Conservation (phyloP, 2,797 vertebrate genomes). For the Sylvilagus floridanus region DNA sequence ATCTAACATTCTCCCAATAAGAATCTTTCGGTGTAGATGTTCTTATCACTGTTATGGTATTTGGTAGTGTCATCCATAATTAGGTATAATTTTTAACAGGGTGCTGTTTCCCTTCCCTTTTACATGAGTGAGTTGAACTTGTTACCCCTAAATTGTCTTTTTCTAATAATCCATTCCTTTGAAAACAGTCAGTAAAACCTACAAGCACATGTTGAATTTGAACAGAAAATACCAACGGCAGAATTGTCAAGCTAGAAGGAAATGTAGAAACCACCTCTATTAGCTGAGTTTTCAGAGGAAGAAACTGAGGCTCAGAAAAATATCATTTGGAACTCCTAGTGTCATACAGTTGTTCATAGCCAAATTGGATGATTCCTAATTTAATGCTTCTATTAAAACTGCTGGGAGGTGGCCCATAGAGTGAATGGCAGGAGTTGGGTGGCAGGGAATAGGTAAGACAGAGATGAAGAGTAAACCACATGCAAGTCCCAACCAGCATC, state of each 20-base stretch:
- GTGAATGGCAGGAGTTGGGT: background rate
- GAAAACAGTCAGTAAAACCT: constrained; percentile 26
- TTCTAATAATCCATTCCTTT: constrained; percentile 36
- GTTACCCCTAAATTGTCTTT: constrained; percentile 13
- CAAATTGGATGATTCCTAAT: background rate
- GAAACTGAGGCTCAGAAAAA: constrained; percentile 44
- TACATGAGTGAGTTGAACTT: background rate
- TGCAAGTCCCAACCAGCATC: background rate
- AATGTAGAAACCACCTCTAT: background rate
- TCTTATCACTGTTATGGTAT: background rate
- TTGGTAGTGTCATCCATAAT: background rate
- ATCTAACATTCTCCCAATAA: constrained; percentile 15
- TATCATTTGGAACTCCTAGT: background rate
- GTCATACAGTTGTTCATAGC: background rate
- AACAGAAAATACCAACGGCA: constrained; percentile 24
- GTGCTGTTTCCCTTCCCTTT: background rate
- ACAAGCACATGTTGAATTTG: background rate
- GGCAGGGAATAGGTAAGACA: background rate
- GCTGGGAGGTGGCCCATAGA: background rate
- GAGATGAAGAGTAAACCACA: background rate
- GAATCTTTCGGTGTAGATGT: background rate
- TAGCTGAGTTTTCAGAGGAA: constrained; percentile 6
- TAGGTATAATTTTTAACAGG: background rate
- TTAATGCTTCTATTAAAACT: background rate
- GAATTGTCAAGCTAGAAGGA: constrained; percentile 23